Conservation (phyloP, 2,113 vertebrate species). For the human (Homo sapiens) region GRCh38 chr13:59679501-59680000, state of each 20-base stretch:
- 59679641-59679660: not conserved
- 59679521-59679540: conserved; percentile 18
- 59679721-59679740: not conserved
- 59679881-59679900: not conserved
- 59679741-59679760: not conserved
- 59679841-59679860: not conserved
- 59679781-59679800: conserved; percentile 32
- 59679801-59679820: not conserved
- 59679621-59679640: not conserved
- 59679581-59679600: conserved; percentile 22
- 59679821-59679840: not conserved
- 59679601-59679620: not conserved
- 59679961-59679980: not conserved
- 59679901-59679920: not conserved
- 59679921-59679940: not conserved
- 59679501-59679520: conserved; percentile 61
- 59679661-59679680: not conserved
- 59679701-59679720: not conserved
- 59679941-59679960: not conserved
- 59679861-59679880: not conserved
- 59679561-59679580: conserved; percentile 9
- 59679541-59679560: conserved; percentile 26
- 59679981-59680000: not conserved
- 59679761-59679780: not conserved
- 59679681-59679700: not conserved